Evolutionary conservation across 1,140 invertebrate genomes (phyloP), one percentile per base, ranked within the genome.

Genomic region (Tachypleus tridentatus): DNA sequence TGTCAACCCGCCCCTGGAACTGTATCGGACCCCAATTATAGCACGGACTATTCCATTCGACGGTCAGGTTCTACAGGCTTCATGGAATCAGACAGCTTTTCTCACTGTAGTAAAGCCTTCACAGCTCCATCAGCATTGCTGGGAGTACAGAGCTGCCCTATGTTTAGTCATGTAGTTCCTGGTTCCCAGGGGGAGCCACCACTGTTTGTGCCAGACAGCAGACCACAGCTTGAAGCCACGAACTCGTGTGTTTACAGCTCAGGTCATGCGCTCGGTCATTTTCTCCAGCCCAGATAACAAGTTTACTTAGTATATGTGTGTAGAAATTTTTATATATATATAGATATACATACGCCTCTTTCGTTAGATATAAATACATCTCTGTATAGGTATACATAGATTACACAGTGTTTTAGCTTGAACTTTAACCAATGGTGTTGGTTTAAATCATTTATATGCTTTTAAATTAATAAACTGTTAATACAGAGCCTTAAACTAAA

Each of bases 171-270:
- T 49, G 61, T 67, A 57, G 66, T 64, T 0, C 66, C 66, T 3
- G 64, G 62, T 5, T 66, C 65, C 9, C 56, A 61, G 9, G 58
- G 54, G n/a, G n/a, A n/a, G 10, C 66, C 64, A 48, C 56, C 48
- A 6, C 56, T 67, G 63, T 67, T 64, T 49, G 57, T 7, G 62
- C 53, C 4, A 49, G 58, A 60, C 29, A 53, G 58, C 10, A 10
- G 58, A 10, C 10, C 29, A n/a, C 58, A 60, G 56, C 49, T 60
- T 2, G 65, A 66, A n/a, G 57, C 66, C 3, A 47, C 60, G 4
- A 62, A 60, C 10, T 67, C 66, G 3, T 64, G 66, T 52, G 66
- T 63, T 51, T 67, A 67, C 63, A 67, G 63, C 57, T 52, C 66
- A 11, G 63, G 58, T 8, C 66, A 67, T 50, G 64, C 66, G 3